Base-by-base conservation (phyloP, 2,797 vertebrate species). In the Xenops minutus region DNA sequence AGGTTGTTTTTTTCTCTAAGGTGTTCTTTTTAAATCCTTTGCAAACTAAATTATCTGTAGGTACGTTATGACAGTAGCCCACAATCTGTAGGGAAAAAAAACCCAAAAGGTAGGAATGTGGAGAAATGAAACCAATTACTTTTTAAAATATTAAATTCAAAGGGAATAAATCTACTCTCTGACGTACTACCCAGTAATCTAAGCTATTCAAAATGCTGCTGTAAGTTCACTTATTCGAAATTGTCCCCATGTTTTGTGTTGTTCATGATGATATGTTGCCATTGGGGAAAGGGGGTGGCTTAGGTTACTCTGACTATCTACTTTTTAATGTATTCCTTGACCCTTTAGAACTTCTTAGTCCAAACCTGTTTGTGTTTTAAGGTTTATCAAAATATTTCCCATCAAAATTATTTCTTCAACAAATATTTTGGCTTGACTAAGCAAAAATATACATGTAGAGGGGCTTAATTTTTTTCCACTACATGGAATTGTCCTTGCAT, bases 361-460 rank as follows among this genome's bases (percentile, higher is more conserved):
- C 26, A 80, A 81, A 78, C 37, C 43, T 73, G 30, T 56, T 85
- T 72, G 39, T 72, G 49, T 74, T 92, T 95, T 79, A 94, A 89
- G 56, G 34, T 83, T 90, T 81, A 75, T 41, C 39, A 86, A 96
- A 96, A 89, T 83, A 94, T 81, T 89, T 93, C 77, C 66, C 79
- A 78, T 78, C 68, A 83, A 91, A 92, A 92, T 43, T 85, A 89
- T 90, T 94, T 69, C 34, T 90, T 88, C 71, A 90, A 24, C 64
- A 86, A 96, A 95, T 93, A 92, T 92, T 97, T 87, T 81, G 56
- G 29, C 54, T 93, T 68, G 56, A 59, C 58, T 64, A 92, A 85
- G 82, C 66, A 88, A 92, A 94, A 86, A 88, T 73, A 93, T 14
- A 75, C 69, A 83, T n/a, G 66, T 76, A 66, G 80, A 90, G 32